Conservation (phyloP, 2,797 vertebrate genomes). For the Cercopithecus hamlyni region DNA sequence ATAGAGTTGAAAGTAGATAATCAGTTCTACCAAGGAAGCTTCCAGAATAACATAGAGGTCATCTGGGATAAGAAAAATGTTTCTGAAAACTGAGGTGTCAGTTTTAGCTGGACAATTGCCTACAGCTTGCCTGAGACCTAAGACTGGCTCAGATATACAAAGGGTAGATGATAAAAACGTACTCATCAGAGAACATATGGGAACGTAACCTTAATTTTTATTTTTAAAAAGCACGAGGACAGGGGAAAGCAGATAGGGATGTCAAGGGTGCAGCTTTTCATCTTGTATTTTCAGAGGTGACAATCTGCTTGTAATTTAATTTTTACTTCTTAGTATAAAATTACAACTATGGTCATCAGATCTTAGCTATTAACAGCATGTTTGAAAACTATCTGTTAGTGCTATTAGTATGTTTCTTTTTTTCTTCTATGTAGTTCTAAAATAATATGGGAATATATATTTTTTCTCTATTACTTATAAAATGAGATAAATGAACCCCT, state of each 20-base stretch:
- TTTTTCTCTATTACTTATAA: neutral
- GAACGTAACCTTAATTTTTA: neutral
- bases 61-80: neutral
- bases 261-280: neutral
- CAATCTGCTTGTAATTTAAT: neutral
- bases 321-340: neutral
- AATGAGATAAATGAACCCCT: neutral
- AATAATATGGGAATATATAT: neutral
- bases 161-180: neutral
- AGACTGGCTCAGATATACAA: neutral
- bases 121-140: neutral
- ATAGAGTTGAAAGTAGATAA: constrained; percentile 59
- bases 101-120: constrained; percentile 24
- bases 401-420: neutral
- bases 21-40: constrained; percentile 22
- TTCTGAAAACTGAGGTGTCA: constrained; percentile 48
- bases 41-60: neutral
- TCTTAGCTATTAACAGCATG: neutral
- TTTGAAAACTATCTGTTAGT: neutral
- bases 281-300: neutral
- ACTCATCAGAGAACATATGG: neutral
- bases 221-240: neutral
- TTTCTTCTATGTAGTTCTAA: neutral
- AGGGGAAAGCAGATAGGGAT: neutral
- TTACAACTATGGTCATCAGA: neutral